phyloP scores from a whole-genome alignment of 2,113 vertebrate genomes.

The Syrmaticus mikado region DNA sequence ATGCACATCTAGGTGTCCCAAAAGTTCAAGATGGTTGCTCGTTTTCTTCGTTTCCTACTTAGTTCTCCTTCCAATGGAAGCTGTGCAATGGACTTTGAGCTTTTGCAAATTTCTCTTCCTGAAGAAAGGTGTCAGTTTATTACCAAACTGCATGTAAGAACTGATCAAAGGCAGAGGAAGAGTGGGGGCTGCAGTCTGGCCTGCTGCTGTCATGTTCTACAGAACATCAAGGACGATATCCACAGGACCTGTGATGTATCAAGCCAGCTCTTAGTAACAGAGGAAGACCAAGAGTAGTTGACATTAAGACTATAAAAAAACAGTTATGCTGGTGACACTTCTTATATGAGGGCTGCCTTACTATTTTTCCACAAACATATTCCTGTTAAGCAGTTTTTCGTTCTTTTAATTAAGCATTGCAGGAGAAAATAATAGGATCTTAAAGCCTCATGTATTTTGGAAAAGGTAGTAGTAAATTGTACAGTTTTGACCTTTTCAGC shows the following conservation, averaged over 20 bases:
- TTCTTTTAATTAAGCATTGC: constrained; percentile 64
- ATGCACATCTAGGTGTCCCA: not conserved
- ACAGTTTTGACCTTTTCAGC: constrained; percentile 68
- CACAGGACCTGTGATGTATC: not conserved
- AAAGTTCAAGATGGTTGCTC: not conserved
- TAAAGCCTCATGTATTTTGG: constrained; percentile 68
- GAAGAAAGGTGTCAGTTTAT: not conserved
- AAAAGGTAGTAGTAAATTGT: constrained; percentile 74
- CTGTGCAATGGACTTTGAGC: not conserved
- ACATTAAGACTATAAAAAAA: constrained; percentile 38
- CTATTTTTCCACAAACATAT: constrained; percentile 39
- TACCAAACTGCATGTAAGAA: not conserved
- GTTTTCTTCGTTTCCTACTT: not conserved
- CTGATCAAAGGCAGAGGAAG: not conserved
- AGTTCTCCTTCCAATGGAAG: not conserved
- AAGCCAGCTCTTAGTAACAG: not conserved
- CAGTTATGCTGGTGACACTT: not conserved
- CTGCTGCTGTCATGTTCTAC: not conserved
- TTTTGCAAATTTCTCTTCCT: not conserved
- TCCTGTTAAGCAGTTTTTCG: constrained; percentile 46
- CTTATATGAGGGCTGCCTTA: not conserved
- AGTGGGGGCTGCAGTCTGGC: not conserved
- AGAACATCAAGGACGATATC: not conserved
- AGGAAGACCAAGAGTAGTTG: not conserved
- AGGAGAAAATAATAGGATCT: constrained; percentile 62